Conservation (phyloP, 2,888 invertebrate genomes). For the Pseudococcus jackbeardsleyi region DNA sequence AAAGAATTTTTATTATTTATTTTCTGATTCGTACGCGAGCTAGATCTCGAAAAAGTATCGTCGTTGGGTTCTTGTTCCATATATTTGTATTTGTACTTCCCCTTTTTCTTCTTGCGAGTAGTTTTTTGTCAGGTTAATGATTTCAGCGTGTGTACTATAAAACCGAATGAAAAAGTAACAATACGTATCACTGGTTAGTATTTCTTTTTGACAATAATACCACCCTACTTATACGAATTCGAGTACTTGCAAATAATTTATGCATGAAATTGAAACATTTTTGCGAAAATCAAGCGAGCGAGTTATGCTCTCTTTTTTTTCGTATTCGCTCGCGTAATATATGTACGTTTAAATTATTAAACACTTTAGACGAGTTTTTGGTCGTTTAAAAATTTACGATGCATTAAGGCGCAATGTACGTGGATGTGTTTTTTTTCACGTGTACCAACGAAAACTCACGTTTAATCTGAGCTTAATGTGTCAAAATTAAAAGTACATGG, state of each 20-base stretch:
- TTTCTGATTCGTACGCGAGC: not conserved
- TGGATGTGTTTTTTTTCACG: not conserved
- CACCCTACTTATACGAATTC: not conserved
- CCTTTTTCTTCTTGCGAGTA: not conserved
- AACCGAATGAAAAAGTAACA: conserved; percentile 8
- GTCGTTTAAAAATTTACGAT: conserved; percentile 29
- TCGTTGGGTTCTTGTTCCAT: not conserved
- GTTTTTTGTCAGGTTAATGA: conserved; percentile 31
- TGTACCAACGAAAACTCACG: not conserved
- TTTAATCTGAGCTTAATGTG: conserved; percentile 1
- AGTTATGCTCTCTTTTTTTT: not conserved
- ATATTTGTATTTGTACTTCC: not conserved
- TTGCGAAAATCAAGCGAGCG: conserved; percentile 2
- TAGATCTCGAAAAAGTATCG: not conserved
- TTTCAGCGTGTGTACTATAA: not conserved
- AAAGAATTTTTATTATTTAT: conserved; percentile 21
- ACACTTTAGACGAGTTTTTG: conserved; percentile 1
- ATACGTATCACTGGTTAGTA: conserved; percentile 2
- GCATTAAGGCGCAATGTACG: not conserved
- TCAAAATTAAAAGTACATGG: not conserved
- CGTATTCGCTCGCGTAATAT: not conserved
- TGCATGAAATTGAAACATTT: conserved; percentile 36
- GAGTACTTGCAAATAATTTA: conserved; percentile 30
- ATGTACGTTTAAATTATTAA: conserved; percentile 7
- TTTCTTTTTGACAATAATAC: conserved; percentile 40